Evolutionary conservation across 1,140 invertebrate genomes (phyloP).

Genomic region (Halictus rubicundus): DNA sequence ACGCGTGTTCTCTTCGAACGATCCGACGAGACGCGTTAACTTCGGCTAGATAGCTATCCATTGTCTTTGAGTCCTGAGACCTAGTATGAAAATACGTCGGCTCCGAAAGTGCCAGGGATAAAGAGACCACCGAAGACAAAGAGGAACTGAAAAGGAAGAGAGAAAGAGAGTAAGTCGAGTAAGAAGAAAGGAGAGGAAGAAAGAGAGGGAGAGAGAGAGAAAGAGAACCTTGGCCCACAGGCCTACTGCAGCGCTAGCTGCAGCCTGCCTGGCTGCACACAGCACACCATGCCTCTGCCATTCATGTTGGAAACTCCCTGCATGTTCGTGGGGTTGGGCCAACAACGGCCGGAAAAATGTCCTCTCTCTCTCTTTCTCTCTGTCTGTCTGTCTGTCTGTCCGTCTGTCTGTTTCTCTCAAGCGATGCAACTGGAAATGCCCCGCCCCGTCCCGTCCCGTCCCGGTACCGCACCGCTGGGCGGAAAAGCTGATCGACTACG

Average conservation of each 20-base stretch:
- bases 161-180: neutral
- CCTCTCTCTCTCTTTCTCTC: slow-evolving; percentile 5
- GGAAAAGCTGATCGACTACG: slow-evolving; percentile 19
- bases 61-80: neutral
- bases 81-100: neutral
- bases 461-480: neutral
- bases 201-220: slow-evolving; percentile 28
- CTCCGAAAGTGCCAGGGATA: slow-evolving; percentile 17
- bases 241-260: slow-evolving; percentile 36
- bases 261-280: slow-evolving; percentile 25
- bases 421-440: slow-evolving; percentile 38
- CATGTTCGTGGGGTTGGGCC: slow-evolving; percentile 38
- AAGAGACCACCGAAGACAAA: slow-evolving; percentile 33
- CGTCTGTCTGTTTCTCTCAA: neutral
- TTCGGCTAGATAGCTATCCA: neutral
- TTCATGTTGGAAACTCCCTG: slow-evolving; percentile 50
- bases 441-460: slow-evolving; percentile 31
- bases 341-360: slow-evolving; percentile 44
- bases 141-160: slow-evolving; percentile 23
- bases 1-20: too few relatives aligned
- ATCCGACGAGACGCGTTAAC: neutral
- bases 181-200: neutral
- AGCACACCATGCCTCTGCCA: slow-evolving; percentile 28
- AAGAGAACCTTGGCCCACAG: slow-evolving; percentile 52
- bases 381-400: too few relatives aligned